phyloP scores from a whole-genome alignment of 2,113 vertebrate genomes.

The Hippocampus guttulatus region DNA sequence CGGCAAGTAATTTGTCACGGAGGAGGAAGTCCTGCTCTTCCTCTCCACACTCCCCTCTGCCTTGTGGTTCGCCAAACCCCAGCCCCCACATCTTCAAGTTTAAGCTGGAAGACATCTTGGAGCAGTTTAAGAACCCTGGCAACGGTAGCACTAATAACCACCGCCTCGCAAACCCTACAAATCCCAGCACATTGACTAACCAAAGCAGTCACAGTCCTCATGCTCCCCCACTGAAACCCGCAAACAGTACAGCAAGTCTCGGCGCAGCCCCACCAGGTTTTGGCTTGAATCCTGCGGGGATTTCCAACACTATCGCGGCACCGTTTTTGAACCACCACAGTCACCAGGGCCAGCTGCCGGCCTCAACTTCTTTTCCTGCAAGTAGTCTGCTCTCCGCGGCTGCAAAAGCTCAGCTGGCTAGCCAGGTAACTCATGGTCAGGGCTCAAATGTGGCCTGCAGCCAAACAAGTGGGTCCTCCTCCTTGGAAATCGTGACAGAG shows the following conservation, averaged over 20 bases:
- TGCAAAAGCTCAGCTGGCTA: constrained; percentile 83
- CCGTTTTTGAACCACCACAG: constrained; percentile 69
- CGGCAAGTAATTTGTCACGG: constrained; percentile 49
- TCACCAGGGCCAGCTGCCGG: constrained; percentile 72
- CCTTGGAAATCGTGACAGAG: constrained; percentile 60
- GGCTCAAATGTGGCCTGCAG: constrained; percentile 64
- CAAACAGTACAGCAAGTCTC: constrained; percentile 42
- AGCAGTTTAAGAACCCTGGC: constrained; percentile 76
- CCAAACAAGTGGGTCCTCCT: constrained; percentile 35
- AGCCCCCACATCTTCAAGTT: constrained; percentile 59
- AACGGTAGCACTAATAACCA: constrained; percentile 67
- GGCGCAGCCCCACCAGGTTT: constrained; percentile 57
- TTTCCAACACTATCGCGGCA: constrained; percentile 74
- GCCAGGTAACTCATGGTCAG: constrained; percentile 67
- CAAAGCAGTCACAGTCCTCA: constrained; percentile 70
- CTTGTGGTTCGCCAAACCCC: constrained; percentile 56
- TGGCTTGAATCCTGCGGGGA: constrained; percentile 52
- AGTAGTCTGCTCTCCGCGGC: constrained; percentile 86
- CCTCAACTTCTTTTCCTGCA: constrained; percentile 79
- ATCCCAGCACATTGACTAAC: constrained; percentile 62
- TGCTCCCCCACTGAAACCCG: constrained; percentile 50
- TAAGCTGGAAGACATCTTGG: constrained; percentile 74
- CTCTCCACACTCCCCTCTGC: constrained; percentile 58
- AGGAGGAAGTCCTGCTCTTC: constrained; percentile 62
- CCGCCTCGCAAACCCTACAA: constrained; percentile 50